These are phyloP conservation scores for Neogale vison DNA, from an alignment of 2,113 vertebrate species.

Conservation along the genomic window DNA sequence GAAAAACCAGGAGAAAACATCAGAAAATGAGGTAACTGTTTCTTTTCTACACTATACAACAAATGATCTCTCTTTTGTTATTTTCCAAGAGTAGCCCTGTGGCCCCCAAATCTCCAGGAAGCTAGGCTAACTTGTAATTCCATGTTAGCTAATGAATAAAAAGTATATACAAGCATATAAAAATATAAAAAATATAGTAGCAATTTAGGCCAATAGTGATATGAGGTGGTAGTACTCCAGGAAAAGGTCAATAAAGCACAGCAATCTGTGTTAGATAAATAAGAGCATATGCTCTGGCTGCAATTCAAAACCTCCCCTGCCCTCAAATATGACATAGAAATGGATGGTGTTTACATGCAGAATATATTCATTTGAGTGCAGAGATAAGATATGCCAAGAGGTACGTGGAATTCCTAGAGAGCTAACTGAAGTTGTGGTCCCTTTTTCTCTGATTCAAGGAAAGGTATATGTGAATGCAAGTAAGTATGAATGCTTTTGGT, in stretches of 20 bases:
- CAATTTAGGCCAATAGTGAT: neutral
- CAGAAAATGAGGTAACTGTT: neutral
- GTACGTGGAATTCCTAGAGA: neutral
- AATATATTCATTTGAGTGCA: neutral
- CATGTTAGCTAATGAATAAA: neutral
- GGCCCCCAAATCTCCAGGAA: neutral
- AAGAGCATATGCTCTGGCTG: neutral
- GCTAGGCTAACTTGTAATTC: conserved; percentile 23
- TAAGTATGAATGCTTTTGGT: neutral
- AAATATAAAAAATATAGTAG: neutral
- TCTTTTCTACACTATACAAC: neutral
- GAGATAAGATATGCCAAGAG: neutral
- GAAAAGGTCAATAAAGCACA: neutral
- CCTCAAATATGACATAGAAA: neutral
- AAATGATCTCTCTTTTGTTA: neutral
- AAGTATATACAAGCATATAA: neutral
- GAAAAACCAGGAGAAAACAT: conserved; percentile 22
- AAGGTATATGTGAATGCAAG: neutral
- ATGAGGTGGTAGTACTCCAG: neutral
- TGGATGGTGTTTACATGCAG: neutral
- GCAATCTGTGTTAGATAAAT: neutral
- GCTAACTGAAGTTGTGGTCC: neutral
- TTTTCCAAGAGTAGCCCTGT: neutral
- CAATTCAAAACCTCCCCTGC: neutral
- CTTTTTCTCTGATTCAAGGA: neutral